phyloP scores from a whole-genome alignment of 2,113 vertebrate species.

The Anoplopoma fimbria region DNA sequence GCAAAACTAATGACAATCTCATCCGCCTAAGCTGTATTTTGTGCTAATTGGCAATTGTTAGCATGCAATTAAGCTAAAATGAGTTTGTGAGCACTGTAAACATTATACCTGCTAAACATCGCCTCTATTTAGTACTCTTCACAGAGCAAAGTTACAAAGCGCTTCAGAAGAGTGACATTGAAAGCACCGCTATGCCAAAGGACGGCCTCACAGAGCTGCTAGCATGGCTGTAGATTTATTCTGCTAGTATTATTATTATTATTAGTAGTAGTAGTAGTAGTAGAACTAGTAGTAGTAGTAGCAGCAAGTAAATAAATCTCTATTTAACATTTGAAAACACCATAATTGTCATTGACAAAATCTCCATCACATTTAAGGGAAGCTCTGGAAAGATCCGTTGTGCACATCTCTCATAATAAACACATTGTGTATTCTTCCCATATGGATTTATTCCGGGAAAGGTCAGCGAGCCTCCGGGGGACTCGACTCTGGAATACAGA shows the following conservation, averaged over 20 bases:
- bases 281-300: background rate
- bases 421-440: conserved; percentile 31
- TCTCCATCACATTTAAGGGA: background rate
- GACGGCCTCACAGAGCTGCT: background rate
- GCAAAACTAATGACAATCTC: background rate
- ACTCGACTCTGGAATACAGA: conserved; percentile 32
- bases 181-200: background rate
- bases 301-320: background rate
- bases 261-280: background rate
- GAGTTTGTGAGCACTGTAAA: background rate
- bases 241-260: no score
- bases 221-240: background rate
- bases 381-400: background rate
- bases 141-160: background rate
- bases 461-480: conserved; percentile 39
- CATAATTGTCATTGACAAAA: background rate
- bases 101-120: background rate
- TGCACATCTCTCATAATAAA: background rate
- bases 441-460: conserved; percentile 45
- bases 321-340: background rate
- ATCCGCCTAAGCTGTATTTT: background rate
- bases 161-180: background rate
- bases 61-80: background rate
- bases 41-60: background rate
- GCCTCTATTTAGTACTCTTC: background rate